These are phyloP conservation scores for Himalopsyche tibetana DNA, from an alignment of 2,888 invertebrate species.

Conservation along the genomic window DNA sequence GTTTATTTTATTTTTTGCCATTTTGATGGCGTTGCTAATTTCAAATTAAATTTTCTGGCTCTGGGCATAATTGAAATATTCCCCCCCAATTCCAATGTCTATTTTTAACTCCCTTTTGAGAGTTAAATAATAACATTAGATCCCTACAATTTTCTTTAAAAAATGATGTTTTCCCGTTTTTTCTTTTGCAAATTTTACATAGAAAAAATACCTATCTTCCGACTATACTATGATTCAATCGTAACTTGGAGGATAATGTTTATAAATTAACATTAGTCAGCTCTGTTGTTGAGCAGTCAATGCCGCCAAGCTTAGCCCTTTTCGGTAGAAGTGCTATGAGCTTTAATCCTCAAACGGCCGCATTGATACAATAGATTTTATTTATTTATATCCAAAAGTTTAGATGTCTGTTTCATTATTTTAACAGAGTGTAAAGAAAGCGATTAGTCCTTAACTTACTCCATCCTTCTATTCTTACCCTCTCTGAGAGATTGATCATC, in stretches of 20 bases:
- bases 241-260: neutral
- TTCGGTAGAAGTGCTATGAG: too few species aligned
- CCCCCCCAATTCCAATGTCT: slow-evolving; percentile 12
- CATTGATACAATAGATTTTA: too few species aligned
- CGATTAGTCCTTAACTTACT: too few species aligned
- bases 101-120: slow-evolving; percentile 18
- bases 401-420: too few species aligned
- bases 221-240: neutral
- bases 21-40: neutral
- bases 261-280: neutral
- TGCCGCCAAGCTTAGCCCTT: too few species aligned
- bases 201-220: neutral
- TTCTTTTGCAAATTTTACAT: neutral
- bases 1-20: neutral
- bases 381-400: too few species aligned
- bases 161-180: neutral
- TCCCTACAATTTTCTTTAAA: neutral
- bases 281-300: too few species aligned
- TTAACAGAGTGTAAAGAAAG: too few species aligned
- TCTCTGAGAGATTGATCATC: too few species aligned
- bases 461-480: too few species aligned
- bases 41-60: neutral
- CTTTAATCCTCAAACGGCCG: too few species aligned
- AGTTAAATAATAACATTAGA: slow-evolving; percentile 1
- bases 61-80: neutral